Conservation (phyloP, 2,888 invertebrate species). For the Biston betularia region DNA sequence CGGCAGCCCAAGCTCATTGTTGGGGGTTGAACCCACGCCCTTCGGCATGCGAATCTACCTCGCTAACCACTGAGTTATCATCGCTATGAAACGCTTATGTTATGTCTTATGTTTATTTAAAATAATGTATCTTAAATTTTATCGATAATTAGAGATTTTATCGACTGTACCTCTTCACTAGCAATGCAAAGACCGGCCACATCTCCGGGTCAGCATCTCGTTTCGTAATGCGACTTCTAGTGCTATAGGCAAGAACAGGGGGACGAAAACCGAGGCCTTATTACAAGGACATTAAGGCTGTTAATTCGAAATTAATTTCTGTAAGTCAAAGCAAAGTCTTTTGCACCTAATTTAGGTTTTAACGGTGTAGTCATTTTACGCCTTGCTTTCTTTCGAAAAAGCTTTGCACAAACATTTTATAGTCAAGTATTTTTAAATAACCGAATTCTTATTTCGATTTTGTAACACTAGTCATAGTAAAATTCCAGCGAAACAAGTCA, state of each 20-base stretch:
- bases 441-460: too few species aligned
- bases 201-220: constrained; percentile 50
- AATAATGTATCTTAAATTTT: neutral
- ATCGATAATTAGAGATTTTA: neutral
- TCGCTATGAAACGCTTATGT: too few species aligned
- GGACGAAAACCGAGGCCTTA: neutral
- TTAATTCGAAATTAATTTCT: neutral
- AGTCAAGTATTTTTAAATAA: neutral
- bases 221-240: constrained; percentile 43
- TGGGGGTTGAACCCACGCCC: too few species aligned
- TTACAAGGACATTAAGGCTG: neutral
- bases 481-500: too few species aligned
- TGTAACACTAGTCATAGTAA: too few species aligned
- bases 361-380: too few species aligned
- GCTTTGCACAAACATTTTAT: too few species aligned
- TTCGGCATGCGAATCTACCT: too few species aligned
- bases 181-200: constrained; percentile 51
- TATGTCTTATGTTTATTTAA: too few species aligned
- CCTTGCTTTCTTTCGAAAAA: neutral
- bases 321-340: neutral
- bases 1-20: too few species aligned
- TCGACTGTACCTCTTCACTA: constrained; percentile 24
- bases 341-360: constrained; percentile 7
- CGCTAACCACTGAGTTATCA: too few species aligned
- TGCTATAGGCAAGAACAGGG: neutral